Evolutionary conservation across 2,888 invertebrate species (phyloP), one percentile per base, ranked within the genome.

Genomic region (Dicranocentrus wangi): DNA sequence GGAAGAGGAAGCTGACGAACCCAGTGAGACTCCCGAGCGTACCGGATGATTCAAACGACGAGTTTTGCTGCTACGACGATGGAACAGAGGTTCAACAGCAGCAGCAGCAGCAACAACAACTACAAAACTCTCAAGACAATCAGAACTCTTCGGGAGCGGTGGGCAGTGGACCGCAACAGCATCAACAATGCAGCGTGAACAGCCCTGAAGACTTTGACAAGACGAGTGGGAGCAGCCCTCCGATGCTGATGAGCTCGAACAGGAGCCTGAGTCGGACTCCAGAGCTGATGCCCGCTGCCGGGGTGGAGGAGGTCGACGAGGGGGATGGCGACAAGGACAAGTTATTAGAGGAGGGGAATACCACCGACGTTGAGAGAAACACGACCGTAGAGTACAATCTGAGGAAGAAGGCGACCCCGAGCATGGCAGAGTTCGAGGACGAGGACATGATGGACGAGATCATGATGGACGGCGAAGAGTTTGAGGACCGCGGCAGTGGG

Each of bases 401-500:
- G 17, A 23, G 75, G 42, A 75, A 75, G 19, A 75, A 75, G 27
- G 19, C 15, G 2, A n/a, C n/a, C 19, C 32, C 75, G 10, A 39
- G 39, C 27, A 65, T 75, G 65, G 75, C 75, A 10, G 75, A 75
- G 61, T 87, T 88, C 66, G 88, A 88, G 58, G 88, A 87, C 60
- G 87, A 87, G 63, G 87, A 87, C 66, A 87, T 87, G 72, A 86
- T 84, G 19, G 90, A 82, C 89, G 47, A 47, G 13, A 19, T 53
- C 53, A 53, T 47, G 47, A n/a, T 8, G 53, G 21, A 53, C 3
- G 23, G 8, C 5, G 53, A 21, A 7, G 53, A 53, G 60, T 17
- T 17, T 21, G 60, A 23, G 21, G 28, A 21, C 3, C 5, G 19
- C 5, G 53, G 21, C 8, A 8, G 23, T 19, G 61, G 71, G 39